A percentile compares a stretch with the other conserved stretches of the same genome.
These are phyloP conservation scores for Spheniscus mendiculus DNA, from an alignment of 2,113 vertebrate genomes.

Conservation along the genomic window DNA sequence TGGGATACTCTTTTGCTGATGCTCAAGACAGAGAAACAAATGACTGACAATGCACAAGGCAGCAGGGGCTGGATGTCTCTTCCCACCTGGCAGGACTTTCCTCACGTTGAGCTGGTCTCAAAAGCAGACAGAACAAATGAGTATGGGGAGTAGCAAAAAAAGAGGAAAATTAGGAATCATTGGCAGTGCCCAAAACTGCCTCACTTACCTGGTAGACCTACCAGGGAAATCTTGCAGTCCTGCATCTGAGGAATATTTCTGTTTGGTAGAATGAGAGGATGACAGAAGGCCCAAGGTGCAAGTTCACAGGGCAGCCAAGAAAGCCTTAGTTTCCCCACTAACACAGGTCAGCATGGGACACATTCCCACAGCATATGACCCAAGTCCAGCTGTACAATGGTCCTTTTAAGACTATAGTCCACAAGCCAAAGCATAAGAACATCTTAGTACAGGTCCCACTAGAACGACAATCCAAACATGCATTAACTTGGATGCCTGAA, in stretches of 20 bases:
- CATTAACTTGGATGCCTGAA: background rate
- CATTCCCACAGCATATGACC: background rate
- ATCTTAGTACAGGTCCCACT: background rate
- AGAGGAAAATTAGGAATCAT: background rate
- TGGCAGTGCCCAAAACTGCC: background rate
- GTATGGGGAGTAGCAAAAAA: fast-evolving
- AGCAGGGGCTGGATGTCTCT: background rate
- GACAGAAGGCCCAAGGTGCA: background rate
- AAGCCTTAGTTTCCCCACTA: background rate
- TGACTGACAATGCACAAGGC: background rate
- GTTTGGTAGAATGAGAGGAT: background rate
- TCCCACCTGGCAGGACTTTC: background rate
- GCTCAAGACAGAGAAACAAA: background rate
- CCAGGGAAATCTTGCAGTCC: background rate
- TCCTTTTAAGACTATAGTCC: background rate
- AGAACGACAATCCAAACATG: background rate
- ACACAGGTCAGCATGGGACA: background rate
- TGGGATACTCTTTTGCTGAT: background rate
- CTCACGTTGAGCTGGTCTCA: background rate
- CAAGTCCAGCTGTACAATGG: background rate
- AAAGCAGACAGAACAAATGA: background rate
- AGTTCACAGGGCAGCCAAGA: background rate
- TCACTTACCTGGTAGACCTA: background rate
- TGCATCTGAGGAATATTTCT: background rate
- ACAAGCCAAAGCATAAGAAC: background rate